Percentiles rank a stretch among this genome's conserved stretches.
Evolutionary conservation across 2,797 vertebrate genomes (phyloP).

Genomic region (Sardinella longiceps): DNA sequence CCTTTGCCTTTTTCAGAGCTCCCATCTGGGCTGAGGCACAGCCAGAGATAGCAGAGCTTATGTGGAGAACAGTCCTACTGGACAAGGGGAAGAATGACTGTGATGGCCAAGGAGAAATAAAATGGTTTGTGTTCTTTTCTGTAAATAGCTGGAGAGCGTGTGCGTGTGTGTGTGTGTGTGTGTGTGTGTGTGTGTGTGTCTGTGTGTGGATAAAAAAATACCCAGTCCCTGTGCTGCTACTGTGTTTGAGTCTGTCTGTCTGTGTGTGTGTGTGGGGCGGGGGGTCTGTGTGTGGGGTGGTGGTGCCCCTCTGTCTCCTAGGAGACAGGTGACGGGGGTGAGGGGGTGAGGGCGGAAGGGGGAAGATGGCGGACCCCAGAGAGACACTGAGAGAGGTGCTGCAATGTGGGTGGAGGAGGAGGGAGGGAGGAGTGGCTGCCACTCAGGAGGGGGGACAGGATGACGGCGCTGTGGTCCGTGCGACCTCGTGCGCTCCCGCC

Average conservation of each 20-base stretch:
- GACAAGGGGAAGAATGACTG: constrained; percentile 20
- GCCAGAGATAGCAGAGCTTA: constrained; percentile 24
- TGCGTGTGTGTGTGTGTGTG: neutral
- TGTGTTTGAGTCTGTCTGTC: constrained; percentile 40
- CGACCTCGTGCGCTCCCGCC: constrained; percentile 76
- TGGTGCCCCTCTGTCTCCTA: neutral
- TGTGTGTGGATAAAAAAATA: constrained; percentile 14
- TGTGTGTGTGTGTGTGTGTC: neutral
- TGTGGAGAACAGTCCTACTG: constrained; percentile 34
- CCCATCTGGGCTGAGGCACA: neutral
- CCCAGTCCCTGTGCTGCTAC: constrained; percentile 41
- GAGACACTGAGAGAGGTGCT: constrained; percentile 80
- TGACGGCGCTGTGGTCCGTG: constrained; percentile 83
- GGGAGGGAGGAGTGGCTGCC: constrained; percentile 64
- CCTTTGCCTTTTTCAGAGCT: constrained; percentile 25
- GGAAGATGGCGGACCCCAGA: constrained; percentile 70
- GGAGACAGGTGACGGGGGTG: constrained; percentile 51
- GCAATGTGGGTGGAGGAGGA: constrained; percentile 68
- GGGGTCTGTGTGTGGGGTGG: neutral
- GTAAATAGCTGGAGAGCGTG: neutral
- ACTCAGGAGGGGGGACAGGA: constrained; percentile 75
- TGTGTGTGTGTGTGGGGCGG: neutral
- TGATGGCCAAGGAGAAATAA: constrained; percentile 37
- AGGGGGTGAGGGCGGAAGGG: constrained; percentile 39
- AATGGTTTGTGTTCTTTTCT: constrained; percentile 38